Evolutionary conservation across 64 coral and sea anemone species (phyloP).

Genomic region (Hydrozoanthus tunicans): DNA sequence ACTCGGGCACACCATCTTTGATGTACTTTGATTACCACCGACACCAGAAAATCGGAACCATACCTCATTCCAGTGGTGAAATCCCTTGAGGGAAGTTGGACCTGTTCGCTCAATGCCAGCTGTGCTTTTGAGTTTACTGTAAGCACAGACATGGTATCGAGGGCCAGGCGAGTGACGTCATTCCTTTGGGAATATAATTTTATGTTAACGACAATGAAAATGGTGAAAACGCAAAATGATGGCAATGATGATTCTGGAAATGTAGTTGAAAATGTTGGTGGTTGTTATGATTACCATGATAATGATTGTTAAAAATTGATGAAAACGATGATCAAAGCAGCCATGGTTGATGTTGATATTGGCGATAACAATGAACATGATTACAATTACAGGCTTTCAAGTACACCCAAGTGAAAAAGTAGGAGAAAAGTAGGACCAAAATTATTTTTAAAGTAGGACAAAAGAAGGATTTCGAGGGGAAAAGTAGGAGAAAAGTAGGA

Average conservation of each 20-base stretch:
- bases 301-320: not conserved
- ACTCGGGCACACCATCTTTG: no score
- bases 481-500: no score
- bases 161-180: conserved; percentile 86
- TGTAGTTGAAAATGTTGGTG: conserved; percentile 10
- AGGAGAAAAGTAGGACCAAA: no score
- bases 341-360: no score
- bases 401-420: no score
- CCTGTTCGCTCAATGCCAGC: conserved; percentile 76
- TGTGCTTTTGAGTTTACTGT: conserved; percentile 78
- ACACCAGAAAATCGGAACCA: not conserved
- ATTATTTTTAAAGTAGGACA: no score
- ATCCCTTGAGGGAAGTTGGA: conserved; percentile 72
- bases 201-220: not conserved
- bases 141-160: conserved; percentile 87
- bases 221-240: not conserved
- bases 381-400: no score
- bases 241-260: not conserved
- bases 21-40: no score
- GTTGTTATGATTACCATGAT: not conserved
- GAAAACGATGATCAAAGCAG: no score
- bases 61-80: conserved; percentile 84
- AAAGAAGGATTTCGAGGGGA: no score
- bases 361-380: no score
- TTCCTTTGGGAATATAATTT: conserved; percentile 25